Base-by-base conservation (phyloP, 1,140 invertebrate genomes). In the Drosophila elegans region DNA sequence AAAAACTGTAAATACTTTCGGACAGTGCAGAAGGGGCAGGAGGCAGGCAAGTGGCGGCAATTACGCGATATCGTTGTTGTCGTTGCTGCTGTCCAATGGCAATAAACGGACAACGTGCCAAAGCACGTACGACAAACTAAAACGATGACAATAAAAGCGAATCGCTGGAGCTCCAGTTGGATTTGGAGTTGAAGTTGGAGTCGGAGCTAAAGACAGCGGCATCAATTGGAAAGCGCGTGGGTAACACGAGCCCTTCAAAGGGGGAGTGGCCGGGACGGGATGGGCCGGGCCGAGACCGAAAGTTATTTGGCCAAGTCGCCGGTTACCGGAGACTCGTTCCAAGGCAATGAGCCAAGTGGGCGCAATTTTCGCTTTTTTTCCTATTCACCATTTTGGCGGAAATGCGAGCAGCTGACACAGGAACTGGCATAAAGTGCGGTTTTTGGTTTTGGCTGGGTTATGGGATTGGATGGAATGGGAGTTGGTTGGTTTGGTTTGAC, bases 81-180 rank as follows among this genome's bases (percentile, higher is more conserved):
- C 13, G 42, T 67, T 29, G 54, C 53, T 21, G 46, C 73, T 48
- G 81, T 61, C 67, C 78, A 69, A 73, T 64, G 74, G 78, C 82
- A 86, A 76, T 86, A 86, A 88, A 88, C 67, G 78, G 74, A 82
- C 83, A 72, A 86, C 62, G 83, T 74, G 84, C 79, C 76, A 83
- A 80, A 78, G 83, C 83, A 89, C 83, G 83, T 88, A 89, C 80
- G 83, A 79, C 83, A 79, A 82, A 88, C 83, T 79, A 79, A 88
- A 79, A 75, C 78, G 82, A 85, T 86, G 83, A 86, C 84, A 88
- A 86, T 86, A 86, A 86, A 86, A 88, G 63, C 75, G 75, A 86
- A 86, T 88, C 67, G 78, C 82, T 53, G 53, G 57, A 52, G 36
- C 62, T 51, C 16, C 13, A 76, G 60, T 41, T 5, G 13, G 41